Evolutionary conservation across 2,113 vertebrate genomes (phyloP), one percentile per base, ranked within the genome.

Genomic region (Istiophorus platypterus): DNA sequence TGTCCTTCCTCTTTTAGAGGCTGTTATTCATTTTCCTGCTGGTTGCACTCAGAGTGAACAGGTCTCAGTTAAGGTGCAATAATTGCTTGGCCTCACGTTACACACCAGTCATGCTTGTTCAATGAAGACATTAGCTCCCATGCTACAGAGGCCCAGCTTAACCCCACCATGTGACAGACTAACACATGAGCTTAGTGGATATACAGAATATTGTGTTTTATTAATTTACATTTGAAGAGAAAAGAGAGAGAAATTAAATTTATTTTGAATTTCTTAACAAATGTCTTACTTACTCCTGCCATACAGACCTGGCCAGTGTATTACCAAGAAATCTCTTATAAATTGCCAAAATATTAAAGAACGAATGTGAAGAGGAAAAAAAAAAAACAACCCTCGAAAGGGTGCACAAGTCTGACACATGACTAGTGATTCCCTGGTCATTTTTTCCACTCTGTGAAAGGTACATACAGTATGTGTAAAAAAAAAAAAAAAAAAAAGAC

Each of bases 71-170:
- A 51, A 42, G 47, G 22, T 76, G 37, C 14, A 76, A 20, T 29
- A 72, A 76, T 15, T 59, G 11, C 29, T 79, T 65, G 24, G 24
- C 24, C 68, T 90, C 7, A 1, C 18, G 45, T 78, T 65, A 76
- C 37, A 37, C 47, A 8, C 2, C 0, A 15, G 52, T 80, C 65
- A 75, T 69, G 57, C 73, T 70, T 61, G 24, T 62, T 63, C 26
- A 84, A 27, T 79, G 15, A 72, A 47, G 67, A 66, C 49, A 72
- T 72, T 24, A 31, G n/a, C 47, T 41, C 26, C 37, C 34, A 26
- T 47, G 14, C 34, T 42, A 18, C n/a, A 51, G 24, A 84, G 27
- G 52, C 45, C 18, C 27, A 51, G n/a, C 8, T 52, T 27, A 57
- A 57, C 31, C 42, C 0, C 39, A 54, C 14, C 34, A 62, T 41